A percentile compares a stretch with the other conserved stretches of the same genome.
phyloP scores from a whole-genome alignment of 1,140 invertebrate species.

The Heterodera schachtii region DNA sequence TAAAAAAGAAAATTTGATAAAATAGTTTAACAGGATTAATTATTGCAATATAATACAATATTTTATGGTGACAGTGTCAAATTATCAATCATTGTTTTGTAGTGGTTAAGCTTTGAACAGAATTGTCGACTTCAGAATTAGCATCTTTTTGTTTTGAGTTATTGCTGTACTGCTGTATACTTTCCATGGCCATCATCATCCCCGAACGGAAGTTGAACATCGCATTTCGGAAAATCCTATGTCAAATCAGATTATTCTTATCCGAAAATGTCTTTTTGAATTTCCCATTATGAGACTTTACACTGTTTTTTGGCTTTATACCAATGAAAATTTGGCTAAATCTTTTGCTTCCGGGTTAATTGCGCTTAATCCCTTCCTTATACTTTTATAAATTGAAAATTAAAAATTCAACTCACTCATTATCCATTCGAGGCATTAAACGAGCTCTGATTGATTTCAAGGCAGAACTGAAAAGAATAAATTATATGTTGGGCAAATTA shows the following conservation, averaged over 20 bases:
- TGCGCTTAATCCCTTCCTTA: too few species aligned
- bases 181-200: slow-evolving; percentile 29
- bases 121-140: neutral
- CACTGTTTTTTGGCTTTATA: too few species aligned
- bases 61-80: neutral
- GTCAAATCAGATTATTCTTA: neutral
- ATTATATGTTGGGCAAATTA: neutral
- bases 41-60: neutral
- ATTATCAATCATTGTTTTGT: too few species aligned
- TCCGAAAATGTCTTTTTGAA: too few species aligned
- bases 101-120: neutral
- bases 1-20: too few species aligned
- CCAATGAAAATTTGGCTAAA: too few species aligned
- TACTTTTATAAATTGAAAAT: neutral
- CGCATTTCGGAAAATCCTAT: slow-evolving; percentile 24
- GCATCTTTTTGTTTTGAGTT: neutral
- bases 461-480: slow-evolving; percentile 29
- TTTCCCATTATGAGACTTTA: too few species aligned
- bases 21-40: too few species aligned
- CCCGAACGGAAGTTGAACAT: slow-evolving; percentile 23
- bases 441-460: slow-evolving; percentile 40
- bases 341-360: too few species aligned
- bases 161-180: slow-evolving; percentile 15
- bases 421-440: slow-evolving; percentile 41
- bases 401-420: slow-evolving; percentile 19